Conservation (phyloP, 2,113 vertebrate genomes). For the Phyllostomus hastatus region DNA sequence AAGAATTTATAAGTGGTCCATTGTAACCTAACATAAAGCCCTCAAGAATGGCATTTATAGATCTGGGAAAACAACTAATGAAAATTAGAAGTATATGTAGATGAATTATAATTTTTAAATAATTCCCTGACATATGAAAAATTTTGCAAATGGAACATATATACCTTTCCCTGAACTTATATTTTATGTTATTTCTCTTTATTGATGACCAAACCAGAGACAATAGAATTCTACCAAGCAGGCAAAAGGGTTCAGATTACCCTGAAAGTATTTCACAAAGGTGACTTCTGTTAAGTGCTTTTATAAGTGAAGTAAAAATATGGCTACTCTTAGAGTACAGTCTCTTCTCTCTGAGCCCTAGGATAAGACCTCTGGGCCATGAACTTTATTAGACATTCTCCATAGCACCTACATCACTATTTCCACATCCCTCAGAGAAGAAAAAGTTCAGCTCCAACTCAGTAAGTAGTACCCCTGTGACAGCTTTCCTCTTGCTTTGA, state of each 20-base stretch:
- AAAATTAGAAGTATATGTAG: neutral
- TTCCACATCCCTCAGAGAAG: neutral
- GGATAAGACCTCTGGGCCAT: neutral
- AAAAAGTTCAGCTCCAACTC: neutral
- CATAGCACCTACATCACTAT: neutral
- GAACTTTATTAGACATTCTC: neutral
- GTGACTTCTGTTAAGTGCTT: neutral
- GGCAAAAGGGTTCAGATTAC: neutral
- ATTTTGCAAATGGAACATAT: neutral
- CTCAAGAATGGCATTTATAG: neutral
- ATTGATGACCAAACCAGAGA: neutral
- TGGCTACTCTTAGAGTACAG: neutral
- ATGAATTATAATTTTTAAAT: neutral
- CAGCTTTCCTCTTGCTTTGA: neutral
- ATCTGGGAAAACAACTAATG: neutral
- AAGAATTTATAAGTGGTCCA: neutral
- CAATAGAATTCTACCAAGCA: neutral
- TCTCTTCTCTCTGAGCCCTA: neutral
- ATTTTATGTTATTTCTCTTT: conserved; percentile 3
- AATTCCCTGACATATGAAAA: neutral
- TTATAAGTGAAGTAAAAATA: neutral
- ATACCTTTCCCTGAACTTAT: neutral
- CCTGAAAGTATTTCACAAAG: neutral
- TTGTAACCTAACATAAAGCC: neutral
- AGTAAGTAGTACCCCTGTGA: neutral